Conservation (phyloP, 2,113 vertebrate genomes). For the Micromys minutus region DNA sequence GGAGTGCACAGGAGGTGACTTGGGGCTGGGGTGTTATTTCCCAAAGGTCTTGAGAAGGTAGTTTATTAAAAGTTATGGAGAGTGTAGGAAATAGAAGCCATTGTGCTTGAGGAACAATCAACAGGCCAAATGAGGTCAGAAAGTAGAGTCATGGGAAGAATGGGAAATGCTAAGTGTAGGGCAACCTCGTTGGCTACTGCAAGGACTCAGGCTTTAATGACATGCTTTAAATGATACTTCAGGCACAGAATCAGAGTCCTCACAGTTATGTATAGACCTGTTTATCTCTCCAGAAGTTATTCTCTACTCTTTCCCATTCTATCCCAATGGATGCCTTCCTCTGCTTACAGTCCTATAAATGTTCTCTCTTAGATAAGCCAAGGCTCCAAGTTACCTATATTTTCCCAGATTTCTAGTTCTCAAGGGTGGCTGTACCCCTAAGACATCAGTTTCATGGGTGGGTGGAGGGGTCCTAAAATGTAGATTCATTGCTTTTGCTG, state of each 20-base stretch:
- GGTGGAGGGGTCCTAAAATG: not conserved
- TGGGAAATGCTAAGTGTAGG: not conserved
- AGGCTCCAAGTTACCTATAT: not conserved
- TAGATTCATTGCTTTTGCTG: not conserved
- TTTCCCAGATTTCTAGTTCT: not conserved
- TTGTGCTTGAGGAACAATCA: not conserved
- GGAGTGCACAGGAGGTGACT: not conserved
- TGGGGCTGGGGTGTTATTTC: not conserved
- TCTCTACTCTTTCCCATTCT: not conserved
- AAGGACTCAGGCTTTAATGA: not conserved
- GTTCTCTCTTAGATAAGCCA: not conserved
- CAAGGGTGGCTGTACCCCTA: not conserved
- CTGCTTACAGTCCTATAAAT: not conserved
- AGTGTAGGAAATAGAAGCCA: not conserved
- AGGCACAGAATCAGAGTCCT: not conserved
- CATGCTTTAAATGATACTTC: not conserved
- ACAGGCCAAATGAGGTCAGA: not conserved
- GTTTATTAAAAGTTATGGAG: not conserved
- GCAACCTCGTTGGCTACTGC: rapidly evolving
- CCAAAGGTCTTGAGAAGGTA: not conserved
- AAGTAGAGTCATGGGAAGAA: not conserved
- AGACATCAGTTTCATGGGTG: not conserved
- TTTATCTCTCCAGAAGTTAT: not conserved
- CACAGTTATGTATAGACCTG: not conserved
- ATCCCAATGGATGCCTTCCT: not conserved